Base-by-base conservation (phyloP, 2,797 vertebrate genomes). In the Melanotaenia maccullochi region DNA sequence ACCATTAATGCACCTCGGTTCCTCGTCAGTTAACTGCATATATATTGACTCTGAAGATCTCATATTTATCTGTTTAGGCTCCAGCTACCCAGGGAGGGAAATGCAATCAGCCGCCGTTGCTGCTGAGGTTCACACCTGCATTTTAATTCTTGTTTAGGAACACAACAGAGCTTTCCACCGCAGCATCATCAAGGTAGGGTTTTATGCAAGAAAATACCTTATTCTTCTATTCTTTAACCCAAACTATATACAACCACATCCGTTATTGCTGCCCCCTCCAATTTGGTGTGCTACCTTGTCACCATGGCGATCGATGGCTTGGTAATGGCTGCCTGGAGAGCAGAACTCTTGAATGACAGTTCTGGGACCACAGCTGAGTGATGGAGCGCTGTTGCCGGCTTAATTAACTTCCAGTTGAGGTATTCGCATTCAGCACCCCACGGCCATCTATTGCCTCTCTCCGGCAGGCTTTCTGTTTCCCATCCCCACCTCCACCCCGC, bases 401-500 rank as follows among this genome's bases (percentile, higher is more conserved):
- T 93, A 94, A 94, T 93, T 94, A 92, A 92, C 91, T 91, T 91
- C 79, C 73, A 91, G 89, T 85, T 71, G 61, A 89, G 83, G 87
- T 69, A 85, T 90, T 90, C 85, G 75, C 69, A 76, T 78, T 71
- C 82, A 76, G 75, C 85, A 63, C 63, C 58, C 32, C 61, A 57
- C 28, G 56, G 20, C 36, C 71, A 47, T 12, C 24, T 30, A 1
- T 63, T 11, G n/a, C 32, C 60, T 20, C 55, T 66, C 58, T 30
- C 58, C 52, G 55, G 56, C 60, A 5, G 36, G 68, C 73, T 33
- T 52, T 51, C 70, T 3, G 25, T 51, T 36, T 22, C 12, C 22
- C n/a, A 24, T 38, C 32, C 18, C 57, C 64, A 44, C 68, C 73
- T 30, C 60, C 76, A 61, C 68, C 32, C 60, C 44, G 66, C 79